Evolutionary conservation across 2,888 invertebrate species (phyloP), one percentile per base, ranked within the genome.

Genomic region (Himalopsyche tibetana): DNA sequence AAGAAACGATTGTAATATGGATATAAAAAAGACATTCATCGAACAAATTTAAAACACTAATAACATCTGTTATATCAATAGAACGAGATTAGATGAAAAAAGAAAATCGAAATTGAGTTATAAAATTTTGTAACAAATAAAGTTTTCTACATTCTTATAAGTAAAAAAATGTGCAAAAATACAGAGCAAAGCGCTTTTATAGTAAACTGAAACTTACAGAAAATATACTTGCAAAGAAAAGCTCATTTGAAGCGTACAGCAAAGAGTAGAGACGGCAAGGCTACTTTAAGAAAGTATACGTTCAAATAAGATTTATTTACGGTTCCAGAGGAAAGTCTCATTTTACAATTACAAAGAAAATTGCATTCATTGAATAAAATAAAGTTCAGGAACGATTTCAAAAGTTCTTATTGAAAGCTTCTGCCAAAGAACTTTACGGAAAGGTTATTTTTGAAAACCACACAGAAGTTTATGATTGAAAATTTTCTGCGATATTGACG

Each of bases 281-380:
- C n/a, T 19, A 63, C 63, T 63, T 63, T 19, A 63, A 63, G 19
- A 63, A 19, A 63, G 63, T 63, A 63, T 63, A 63, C 63, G 63
- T 63, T 63, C 63, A 63, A 63, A 45, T 38, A 45, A 80, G 80
- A 80, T 80, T 80, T 80, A 42, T 80, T 80, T 56, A 63, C 28
- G 63, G 9, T 63, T 28, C 19, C 55, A 55, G 45, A 79, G 80
- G n/a, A 40, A 79, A 74, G 19, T 19, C 36, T 28, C 83, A 63
- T 40, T 55, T 83, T 38, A 56, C 79, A 85, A 85, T 82, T 56
- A 86, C 86, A 81, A 80, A 45, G 84, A 86, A 74, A 84, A 86
- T 84, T 82, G 84, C 86, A 86, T 86, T 86, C 84, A 86, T 84
- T 84, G 84, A 86, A 86, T 74, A 79, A 69, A 42, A 19, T 36